Evolutionary conservation across 2,113 vertebrate species (phyloP).

Genomic region (Pelecanus crispus): DNA sequence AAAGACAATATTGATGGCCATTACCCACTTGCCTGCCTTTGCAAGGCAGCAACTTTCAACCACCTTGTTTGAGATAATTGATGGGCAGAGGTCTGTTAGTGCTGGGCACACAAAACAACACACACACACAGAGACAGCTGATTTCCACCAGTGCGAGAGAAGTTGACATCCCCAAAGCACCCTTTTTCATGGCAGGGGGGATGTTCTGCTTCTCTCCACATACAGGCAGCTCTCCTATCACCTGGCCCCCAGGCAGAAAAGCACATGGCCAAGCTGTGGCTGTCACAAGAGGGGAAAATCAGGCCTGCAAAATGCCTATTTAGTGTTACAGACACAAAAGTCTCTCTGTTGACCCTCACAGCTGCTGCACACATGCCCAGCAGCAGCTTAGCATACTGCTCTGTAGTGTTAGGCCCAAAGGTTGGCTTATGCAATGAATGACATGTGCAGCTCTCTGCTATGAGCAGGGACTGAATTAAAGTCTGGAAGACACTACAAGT

Average conservation of each 20-base stretch:
- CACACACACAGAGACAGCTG: background rate
- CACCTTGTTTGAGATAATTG: background rate
- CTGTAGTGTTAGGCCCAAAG: background rate
- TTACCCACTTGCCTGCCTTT: background rate
- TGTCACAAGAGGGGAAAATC: background rate
- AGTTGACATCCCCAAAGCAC: background rate
- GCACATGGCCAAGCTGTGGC: rapidly evolving
- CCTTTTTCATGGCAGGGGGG: background rate
- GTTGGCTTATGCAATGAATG: background rate
- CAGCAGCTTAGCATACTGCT: background rate
- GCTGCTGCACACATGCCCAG: background rate
- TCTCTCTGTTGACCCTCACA: background rate
- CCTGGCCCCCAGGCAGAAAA: background rate
- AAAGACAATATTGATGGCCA: background rate
- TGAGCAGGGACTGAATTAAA: background rate
- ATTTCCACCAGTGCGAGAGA: background rate
- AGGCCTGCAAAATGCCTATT: background rate
- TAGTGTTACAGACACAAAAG: background rate
- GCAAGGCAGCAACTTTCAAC: background rate
- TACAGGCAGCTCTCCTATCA: background rate
- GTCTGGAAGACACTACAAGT: background rate
- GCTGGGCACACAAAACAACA: background rate
- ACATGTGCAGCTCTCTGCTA: background rate
- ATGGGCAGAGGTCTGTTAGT: background rate
- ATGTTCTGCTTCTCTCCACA: background rate